Conservation (phyloP, 2,888 invertebrate species). For the Tenthredo distinguenda region DNA sequence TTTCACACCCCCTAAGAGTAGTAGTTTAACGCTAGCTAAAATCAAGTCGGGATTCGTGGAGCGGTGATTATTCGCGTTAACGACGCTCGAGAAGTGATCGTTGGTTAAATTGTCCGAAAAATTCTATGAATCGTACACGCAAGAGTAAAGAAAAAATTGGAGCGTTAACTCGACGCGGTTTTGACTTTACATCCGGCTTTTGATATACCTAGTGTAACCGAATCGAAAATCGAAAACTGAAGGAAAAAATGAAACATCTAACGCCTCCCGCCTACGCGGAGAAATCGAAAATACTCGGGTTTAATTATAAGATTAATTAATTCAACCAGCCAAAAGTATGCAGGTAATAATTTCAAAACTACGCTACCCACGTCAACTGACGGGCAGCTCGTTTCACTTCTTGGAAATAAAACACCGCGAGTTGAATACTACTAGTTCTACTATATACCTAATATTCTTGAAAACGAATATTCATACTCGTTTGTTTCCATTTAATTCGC, state of each 20-base stretch:
- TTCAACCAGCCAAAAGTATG: constrained; percentile 25
- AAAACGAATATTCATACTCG: not conserved
- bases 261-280: not conserved
- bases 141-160: constrained; percentile 40
- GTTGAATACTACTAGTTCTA: not conserved
- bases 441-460: not conserved
- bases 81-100: not conserved
- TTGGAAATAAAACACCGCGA: constrained; percentile 10
- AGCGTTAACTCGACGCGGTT: constrained; percentile 31
- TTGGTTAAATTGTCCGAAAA: constrained; percentile 32
- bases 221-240: not conserved
- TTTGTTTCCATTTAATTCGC: constrained; percentile 18
- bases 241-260: not conserved
- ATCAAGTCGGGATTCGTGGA: not conserved
- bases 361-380: constrained; percentile 37
- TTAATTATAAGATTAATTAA: constrained; percentile 42
- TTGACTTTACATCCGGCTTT: constrained; percentile 10
- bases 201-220: not conserved
- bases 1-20: constrained; percentile 28
- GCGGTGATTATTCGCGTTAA: constrained; percentile 8
- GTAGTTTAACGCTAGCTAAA: constrained; percentile 33
- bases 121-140: constrained; percentile 31
- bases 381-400: not conserved
- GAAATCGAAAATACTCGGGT: constrained; percentile 3
- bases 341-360: constrained; percentile 35